Evolutionary conservation across 2,888 invertebrate genomes (phyloP).

Genomic region (Mycalesis mineus): DNA sequence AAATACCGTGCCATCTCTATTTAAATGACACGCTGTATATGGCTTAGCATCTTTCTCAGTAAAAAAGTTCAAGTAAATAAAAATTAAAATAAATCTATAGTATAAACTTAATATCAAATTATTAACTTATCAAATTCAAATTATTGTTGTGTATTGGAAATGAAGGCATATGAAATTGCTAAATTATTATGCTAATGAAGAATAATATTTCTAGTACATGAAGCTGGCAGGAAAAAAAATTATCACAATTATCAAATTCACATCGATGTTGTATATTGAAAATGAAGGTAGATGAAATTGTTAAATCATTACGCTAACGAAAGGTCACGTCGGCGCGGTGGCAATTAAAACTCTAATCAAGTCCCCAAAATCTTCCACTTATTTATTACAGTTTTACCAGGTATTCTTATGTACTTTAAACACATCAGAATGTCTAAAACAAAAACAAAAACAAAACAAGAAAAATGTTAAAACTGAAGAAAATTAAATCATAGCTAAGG

Average conservation of each 20-base stretch:
- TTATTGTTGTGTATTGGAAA: not conserved
- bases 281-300: not conserved
- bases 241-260: not conserved
- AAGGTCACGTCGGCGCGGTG: slow-evolving; percentile 13
- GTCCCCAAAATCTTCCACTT: slow-evolving; percentile 12
- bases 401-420: not conserved
- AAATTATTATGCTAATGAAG: slow-evolving; percentile 19
- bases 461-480: no score
- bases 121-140: not conserved
- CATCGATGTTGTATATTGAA: not conserved
- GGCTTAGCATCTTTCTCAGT: no score
- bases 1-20: no score
- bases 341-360: slow-evolving; percentile 21
- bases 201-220: not conserved
- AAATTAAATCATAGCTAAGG: no score
- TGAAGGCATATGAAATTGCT: not conserved
- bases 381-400: slow-evolving; percentile 1
- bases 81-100: no score
- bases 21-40: no score
- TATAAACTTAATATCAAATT: no score
- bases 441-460: no score
- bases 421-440: no score
- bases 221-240: not conserved
- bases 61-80: no score
- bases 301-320: slow-evolving; percentile 19